A percentile compares a stretch with the other conserved stretches of the same genome.
Conservation (phyloP, 2,888 invertebrate genomes). For the Scaeva pyrastri region DNA sequence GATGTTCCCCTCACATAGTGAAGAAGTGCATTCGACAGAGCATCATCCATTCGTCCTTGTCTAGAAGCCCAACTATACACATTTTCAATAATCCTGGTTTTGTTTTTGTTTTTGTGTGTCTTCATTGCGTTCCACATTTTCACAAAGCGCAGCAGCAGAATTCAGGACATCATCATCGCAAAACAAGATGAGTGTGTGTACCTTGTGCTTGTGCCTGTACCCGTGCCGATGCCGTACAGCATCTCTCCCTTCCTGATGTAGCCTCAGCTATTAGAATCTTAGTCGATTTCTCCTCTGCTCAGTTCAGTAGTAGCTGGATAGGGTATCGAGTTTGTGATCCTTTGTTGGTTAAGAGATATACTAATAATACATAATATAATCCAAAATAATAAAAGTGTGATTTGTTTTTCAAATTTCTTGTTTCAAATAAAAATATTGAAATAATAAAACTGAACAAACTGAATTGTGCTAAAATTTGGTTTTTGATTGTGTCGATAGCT, state of each 20-base stretch:
- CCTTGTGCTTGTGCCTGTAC: too few relatives aligned
- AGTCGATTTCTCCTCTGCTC: constrained; percentile 78
- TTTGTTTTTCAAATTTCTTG: constrained; percentile 12
- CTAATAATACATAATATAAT: too few relatives aligned
- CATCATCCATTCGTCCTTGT: constrained; percentile 65
- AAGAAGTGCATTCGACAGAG: constrained; percentile 66
- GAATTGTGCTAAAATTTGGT: not conserved
- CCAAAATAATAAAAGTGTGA: too few relatives aligned
- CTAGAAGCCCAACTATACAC: constrained; percentile 44
- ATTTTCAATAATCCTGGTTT: constrained; percentile 27
- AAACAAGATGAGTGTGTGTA: too few relatives aligned
- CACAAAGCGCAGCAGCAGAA: constrained; percentile 74
- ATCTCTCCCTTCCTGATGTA: constrained; percentile 67
- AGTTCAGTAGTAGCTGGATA: constrained; percentile 84
- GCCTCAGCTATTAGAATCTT: constrained; percentile 73
- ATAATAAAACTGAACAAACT: constrained; percentile 1
- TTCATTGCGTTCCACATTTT: constrained; percentile 65
- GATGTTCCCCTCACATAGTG: constrained; percentile 43
- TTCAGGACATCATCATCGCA: constrained; percentile 64
- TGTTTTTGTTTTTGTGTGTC: constrained; percentile 18
- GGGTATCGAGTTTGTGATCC: constrained; percentile 80
- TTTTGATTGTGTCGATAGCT: not conserved
- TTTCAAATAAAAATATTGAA: not conserved
- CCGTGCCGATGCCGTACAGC: constrained; percentile 50
- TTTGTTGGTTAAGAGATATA: constrained; percentile 66